phyloP scores from a whole-genome alignment of 2,797 vertebrate genomes.

The Phylloscopus collybita region DNA sequence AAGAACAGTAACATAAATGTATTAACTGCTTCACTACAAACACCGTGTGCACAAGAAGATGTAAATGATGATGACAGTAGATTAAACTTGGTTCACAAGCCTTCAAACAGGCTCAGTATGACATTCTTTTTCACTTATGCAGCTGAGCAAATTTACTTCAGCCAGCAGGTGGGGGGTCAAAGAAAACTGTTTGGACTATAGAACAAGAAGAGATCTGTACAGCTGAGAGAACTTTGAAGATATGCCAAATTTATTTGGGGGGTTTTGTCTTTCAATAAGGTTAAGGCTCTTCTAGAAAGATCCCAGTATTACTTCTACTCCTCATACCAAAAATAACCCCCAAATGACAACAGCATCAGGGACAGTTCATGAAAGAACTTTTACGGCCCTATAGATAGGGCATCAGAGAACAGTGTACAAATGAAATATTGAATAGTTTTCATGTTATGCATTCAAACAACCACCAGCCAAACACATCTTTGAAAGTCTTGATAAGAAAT shows the following conservation, averaged over 20 bases:
- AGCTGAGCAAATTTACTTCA: slow-evolving; percentile 38
- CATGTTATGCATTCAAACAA: not conserved
- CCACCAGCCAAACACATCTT: not conserved
- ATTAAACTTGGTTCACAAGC: slow-evolving; percentile 19
- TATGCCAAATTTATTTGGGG: not conserved
- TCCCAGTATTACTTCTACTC: not conserved
- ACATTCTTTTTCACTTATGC: slow-evolving; percentile 35
- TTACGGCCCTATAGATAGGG: not conserved
- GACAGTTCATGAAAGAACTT: not conserved
- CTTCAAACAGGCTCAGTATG: slow-evolving; percentile 3
- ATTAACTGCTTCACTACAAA: not conserved
- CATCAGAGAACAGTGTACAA: not conserved
- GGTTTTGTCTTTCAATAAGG: not conserved
- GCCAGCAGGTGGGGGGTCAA: not conserved
- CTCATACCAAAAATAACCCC: not conserved
- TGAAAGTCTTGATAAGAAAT: not conserved
- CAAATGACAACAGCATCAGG: not conserved
- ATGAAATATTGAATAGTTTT: not conserved
- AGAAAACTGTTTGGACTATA: not conserved
- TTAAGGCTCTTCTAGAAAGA: not conserved
- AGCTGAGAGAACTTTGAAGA: slow-evolving; percentile 39
- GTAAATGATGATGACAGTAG: slow-evolving; percentile 8
- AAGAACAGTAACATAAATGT: not conserved
- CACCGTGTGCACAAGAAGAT: not conserved
- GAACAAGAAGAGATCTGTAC: not conserved